phyloP scores from a whole-genome alignment of 2,888 invertebrate genomes.

The Dicyrtomina minuta region DNA sequence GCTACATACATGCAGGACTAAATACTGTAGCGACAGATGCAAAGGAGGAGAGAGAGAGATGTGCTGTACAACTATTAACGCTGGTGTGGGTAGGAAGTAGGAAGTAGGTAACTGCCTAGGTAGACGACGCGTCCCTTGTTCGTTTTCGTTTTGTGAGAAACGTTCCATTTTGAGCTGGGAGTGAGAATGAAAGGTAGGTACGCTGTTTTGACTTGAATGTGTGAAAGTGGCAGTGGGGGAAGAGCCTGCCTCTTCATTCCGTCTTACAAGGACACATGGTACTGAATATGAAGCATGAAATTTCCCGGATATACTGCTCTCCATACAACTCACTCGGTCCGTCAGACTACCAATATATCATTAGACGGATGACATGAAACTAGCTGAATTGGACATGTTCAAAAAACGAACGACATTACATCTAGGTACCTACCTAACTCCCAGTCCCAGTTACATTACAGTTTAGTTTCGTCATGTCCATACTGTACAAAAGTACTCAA shows the following conservation, averaged over 20 bases:
- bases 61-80: not conserved
- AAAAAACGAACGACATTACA: not conserved
- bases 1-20: too few relatives aligned
- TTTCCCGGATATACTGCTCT: not conserved
- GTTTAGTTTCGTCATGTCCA: too few relatives aligned
- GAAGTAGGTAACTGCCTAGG: too few relatives aligned
- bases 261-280: not conserved
- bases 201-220: not conserved
- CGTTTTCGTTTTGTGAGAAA: too few relatives aligned
- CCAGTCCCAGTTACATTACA: too few relatives aligned
- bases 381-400: conserved; percentile 8
- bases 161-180: not conserved
- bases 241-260: not conserved
- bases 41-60: not conserved
- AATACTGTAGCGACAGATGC: not conserved
- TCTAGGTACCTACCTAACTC: too few relatives aligned
- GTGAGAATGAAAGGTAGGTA: conserved; percentile 3
- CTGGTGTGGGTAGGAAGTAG: not conserved
- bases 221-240: not conserved
- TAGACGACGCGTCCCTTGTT: too few relatives aligned
- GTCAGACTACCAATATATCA: conserved; percentile 2
- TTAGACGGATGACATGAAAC: conserved; percentile 7
- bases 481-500: too few relatives aligned
- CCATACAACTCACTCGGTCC: not conserved
- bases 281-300: conserved; percentile 16